A percentile compares a stretch with the other conserved stretches of the same genome.
Conservation (phyloP, 1,140 invertebrate species). For the Drosophila biarmipes region DNA sequence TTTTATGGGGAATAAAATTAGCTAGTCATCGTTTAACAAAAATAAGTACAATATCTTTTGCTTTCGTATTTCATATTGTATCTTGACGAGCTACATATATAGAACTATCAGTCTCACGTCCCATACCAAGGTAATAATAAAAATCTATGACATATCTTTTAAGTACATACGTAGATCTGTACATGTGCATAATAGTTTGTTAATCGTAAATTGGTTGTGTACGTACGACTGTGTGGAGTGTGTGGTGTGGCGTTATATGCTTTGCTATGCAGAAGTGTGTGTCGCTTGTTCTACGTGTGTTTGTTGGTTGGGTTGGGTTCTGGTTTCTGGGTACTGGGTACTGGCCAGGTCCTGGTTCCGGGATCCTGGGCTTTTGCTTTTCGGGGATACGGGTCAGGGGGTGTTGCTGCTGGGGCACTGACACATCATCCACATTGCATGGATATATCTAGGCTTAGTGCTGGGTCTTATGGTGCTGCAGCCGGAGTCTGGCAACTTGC, state of each 20-base stretch:
- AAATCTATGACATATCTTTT: slow-evolving; percentile 45
- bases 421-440: slow-evolving; percentile 9
- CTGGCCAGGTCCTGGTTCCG: neutral
- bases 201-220: slow-evolving; percentile 2
- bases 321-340: neutral
- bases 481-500: neutral
- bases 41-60: slow-evolving; percentile 49
- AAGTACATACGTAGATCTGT: slow-evolving; percentile 38
- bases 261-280: slow-evolving; percentile 1
- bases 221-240: slow-evolving; percentile 3
- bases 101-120: slow-evolving; percentile 84
- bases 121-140: slow-evolving; percentile 64
- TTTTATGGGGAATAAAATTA: slow-evolving; percentile 56
- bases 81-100: slow-evolving; percentile 78
- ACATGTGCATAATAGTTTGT: slow-evolving; percentile 29
- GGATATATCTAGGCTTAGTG: slow-evolving; percentile 9
- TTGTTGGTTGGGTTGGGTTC: slow-evolving; percentile 8
- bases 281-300: slow-evolving; percentile 3
- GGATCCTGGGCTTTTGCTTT: neutral
- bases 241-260: slow-evolving; percentile 3
- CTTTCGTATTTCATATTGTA: slow-evolving; percentile 34
- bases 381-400: neutral
- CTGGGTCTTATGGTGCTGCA: neutral
- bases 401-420: slow-evolving; percentile 12
- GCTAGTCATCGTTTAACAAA: slow-evolving; percentile 69